Conservation (phyloP, 2,113 vertebrate species). For the Ovis aries region DNA sequence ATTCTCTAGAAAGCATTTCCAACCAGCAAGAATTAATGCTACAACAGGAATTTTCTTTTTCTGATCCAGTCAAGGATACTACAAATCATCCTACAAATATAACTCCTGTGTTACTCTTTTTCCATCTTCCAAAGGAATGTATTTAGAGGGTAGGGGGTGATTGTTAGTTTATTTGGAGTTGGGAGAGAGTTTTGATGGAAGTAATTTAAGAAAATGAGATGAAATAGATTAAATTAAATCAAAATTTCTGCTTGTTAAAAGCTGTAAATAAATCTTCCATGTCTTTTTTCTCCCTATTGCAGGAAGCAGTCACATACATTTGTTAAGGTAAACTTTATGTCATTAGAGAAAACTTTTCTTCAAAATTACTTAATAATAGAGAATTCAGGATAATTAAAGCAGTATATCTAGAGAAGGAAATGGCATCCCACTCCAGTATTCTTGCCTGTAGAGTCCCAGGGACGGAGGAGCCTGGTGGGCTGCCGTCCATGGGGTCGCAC, state of each 20-base stretch:
- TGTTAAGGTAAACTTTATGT: neutral
- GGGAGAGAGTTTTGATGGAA: neutral
- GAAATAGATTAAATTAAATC: neutral
- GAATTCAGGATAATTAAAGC: slow-evolving; percentile 7
- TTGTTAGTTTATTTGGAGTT: neutral
- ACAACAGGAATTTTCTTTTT: neutral
- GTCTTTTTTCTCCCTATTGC: neutral
- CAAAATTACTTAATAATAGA: neutral
- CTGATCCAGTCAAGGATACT: neutral
- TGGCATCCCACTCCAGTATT: no score
- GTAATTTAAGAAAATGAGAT: neutral
- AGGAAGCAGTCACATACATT: neutral
- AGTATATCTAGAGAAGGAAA: neutral
- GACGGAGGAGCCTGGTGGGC: no score
- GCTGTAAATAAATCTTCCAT: neutral
- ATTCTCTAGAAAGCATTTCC: neutral
- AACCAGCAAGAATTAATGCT: neutral
- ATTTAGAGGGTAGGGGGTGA: neutral
- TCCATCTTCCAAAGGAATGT: neutral
- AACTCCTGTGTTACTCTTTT: neutral
- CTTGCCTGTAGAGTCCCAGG: no score
- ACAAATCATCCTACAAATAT: neutral
- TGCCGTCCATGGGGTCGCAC: no score
- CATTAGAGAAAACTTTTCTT: slow-evolving; percentile 2
- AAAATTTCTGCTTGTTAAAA: neutral